These are phyloP conservation scores for Prinia subflava DNA, from an alignment of 2,113 vertebrate genomes.

Conservation along the genomic window DNA sequence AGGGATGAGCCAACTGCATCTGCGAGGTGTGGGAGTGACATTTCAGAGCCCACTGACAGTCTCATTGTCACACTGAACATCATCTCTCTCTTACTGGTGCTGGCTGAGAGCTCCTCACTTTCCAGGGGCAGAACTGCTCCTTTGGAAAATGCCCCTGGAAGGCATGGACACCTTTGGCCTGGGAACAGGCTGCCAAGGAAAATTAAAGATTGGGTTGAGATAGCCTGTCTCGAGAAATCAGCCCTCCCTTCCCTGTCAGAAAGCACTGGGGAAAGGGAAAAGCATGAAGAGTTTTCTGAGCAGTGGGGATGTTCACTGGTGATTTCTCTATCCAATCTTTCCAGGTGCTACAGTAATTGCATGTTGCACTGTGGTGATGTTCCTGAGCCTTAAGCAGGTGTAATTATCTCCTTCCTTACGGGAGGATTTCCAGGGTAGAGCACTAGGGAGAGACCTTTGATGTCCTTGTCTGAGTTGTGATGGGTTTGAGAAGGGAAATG, in stretches of 20 bases:
- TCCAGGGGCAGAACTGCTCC: background rate
- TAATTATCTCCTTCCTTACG: background rate
- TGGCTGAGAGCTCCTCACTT: background rate
- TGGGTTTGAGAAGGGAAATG: background rate
- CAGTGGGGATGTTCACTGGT: background rate
- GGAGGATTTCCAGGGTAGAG: background rate
- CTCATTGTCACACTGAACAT: slow-evolving; percentile 11
- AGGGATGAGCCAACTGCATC: slow-evolving; percentile 42
- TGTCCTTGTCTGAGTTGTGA: background rate
- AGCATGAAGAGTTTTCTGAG: background rate
- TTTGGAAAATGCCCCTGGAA: accelerated
- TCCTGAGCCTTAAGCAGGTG: background rate
- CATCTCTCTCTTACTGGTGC: background rate
- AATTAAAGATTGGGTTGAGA: background rate
- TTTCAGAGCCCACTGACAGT: slow-evolving; percentile 57
- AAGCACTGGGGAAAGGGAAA: background rate
- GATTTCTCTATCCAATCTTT: background rate
- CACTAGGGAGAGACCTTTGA: background rate
- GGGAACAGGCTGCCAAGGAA: background rate
- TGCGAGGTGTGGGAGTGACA: slow-evolving; percentile 63
- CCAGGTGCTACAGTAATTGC: background rate
- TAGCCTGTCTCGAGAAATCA: background rate
- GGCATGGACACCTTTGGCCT: background rate
- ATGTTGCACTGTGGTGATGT: background rate
- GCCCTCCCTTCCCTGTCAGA: background rate